Evolutionary conservation across 2,888 invertebrate genomes (phyloP).

Genomic region (Actias luna): DNA sequence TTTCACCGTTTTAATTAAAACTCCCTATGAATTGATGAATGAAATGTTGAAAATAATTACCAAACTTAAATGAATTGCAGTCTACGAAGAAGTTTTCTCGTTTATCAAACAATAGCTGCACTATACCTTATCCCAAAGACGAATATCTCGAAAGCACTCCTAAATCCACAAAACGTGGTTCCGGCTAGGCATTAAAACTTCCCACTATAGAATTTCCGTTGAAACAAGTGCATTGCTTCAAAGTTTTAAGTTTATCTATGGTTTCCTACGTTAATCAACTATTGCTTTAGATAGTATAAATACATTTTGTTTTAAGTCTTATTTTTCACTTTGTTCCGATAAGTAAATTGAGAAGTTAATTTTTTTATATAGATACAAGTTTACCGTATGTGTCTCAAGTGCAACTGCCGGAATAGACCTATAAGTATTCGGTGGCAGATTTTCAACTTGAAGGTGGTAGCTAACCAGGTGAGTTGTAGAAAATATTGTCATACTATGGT

Average conservation of each 20-base stretch:
- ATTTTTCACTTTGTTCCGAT: background rate
- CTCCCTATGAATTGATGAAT: background rate
- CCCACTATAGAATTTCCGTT: background rate
- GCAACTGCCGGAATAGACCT: too few relatives aligned
- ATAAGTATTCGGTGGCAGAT: too few relatives aligned
- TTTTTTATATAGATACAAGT: too few relatives aligned
- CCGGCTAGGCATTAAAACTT: constrained; percentile 31
- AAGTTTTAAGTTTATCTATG: constrained; percentile 2
- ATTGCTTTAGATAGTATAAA: background rate
- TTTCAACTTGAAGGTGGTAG: too few relatives aligned
- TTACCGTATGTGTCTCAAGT: too few relatives aligned
- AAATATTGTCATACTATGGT: too few relatives aligned
- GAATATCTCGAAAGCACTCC: constrained; percentile 44
- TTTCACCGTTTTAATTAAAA: background rate
- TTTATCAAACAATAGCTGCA: constrained; percentile 16
- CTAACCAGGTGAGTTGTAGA: too few relatives aligned
- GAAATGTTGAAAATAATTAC: background rate
- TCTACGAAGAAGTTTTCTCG: background rate
- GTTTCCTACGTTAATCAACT: constrained; percentile 1
- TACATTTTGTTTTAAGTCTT: background rate
- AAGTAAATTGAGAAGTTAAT: background rate
- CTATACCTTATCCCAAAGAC: constrained; percentile 30
- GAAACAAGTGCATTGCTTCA: background rate
- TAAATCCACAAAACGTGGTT: constrained; percentile 37
- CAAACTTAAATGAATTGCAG: background rate